Base-by-base conservation (phyloP, 2,113 vertebrate genomes). In the Camelus dromedarius region DNA sequence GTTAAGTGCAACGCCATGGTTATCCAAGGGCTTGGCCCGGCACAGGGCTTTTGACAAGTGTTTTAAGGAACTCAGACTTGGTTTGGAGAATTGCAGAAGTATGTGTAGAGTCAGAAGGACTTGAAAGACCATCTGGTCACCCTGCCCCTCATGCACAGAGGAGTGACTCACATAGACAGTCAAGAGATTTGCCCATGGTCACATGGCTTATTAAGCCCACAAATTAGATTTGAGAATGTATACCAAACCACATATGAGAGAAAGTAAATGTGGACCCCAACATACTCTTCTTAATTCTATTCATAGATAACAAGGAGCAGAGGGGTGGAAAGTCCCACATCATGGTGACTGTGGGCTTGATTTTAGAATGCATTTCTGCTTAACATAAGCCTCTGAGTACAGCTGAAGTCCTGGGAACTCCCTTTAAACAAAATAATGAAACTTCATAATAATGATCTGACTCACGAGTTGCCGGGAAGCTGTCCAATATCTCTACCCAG, bases 351-450 rank as follows among this genome's bases (percentile, higher is more conserved):
- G 30, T 38, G 56, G 58, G 86, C 91, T 89, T 87, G 5, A 24
- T 60, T 79, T 83, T 87, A 52, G n/a, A 95, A 75, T 18, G 19
- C 5, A 48, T 80, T 91, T 97, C 70, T 76, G 58, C 32, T 60
- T 66, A 64, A 62, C 16, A 3, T 26, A 66, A 38, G 26, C 86
- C 93, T 56, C 64, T 89, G 58, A 93, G 54, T 52, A 32, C 15
- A 8, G n/a, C 8, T 72, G 2, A 58, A 75, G 48, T 70, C 52
- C 86, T 96, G 95, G 95, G 70, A 97, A 90, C 96, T 92, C 83
- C 95, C 90, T 84, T 86, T 62, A 26, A 76, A 89, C 30, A 80
- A 67, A 89, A 92, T 14, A 48, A 80, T 62, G 76, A 93, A 92
- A 75, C n/a, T 35, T 32, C n/a, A 83, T 19, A 64, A 58, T 69